phyloP scores from a whole-genome alignment of 2,797 vertebrate genomes.

The Hypotaenidia okinawae region DNA sequence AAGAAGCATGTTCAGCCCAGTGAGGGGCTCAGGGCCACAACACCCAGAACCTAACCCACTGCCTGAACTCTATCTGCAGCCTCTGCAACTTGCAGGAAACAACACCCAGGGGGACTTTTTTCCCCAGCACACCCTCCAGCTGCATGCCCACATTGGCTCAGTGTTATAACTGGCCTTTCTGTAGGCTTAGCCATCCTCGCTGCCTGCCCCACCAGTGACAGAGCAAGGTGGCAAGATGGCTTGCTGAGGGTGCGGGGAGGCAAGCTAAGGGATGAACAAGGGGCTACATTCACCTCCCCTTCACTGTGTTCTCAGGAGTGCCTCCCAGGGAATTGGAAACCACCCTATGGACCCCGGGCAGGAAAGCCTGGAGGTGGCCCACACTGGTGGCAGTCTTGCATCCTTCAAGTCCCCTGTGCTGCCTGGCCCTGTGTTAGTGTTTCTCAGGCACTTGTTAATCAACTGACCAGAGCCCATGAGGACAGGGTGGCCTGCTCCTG shows the following conservation, averaged over 20 bases:
- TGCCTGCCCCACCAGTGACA: not conserved
- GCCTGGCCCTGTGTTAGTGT: not conserved
- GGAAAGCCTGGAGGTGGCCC: not conserved
- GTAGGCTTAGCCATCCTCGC: not conserved
- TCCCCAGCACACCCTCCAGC: not conserved
- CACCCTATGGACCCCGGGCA: not conserved
- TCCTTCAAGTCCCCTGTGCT: not conserved
- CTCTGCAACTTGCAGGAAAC: slow-evolving; percentile 7
- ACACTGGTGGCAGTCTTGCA: not conserved
- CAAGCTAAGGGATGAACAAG: not conserved
- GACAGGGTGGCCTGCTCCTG: not conserved
- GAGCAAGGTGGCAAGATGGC: accelerated
- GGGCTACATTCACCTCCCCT: not conserved
- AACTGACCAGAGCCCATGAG: accelerated
- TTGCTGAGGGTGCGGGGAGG: not conserved
- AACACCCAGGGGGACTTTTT: not conserved
- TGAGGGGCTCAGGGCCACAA: not conserved
- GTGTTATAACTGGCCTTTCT: slow-evolving; percentile 23
- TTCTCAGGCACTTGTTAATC: slow-evolving; percentile 21
- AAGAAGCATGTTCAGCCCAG: not conserved
- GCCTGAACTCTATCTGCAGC: not conserved
- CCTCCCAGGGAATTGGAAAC: not conserved
- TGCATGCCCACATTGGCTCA: not conserved
- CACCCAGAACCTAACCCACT: not conserved
- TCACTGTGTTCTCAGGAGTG: not conserved